These are phyloP conservation scores for Arrhamphus sclerolepis DNA, from an alignment of 2,797 vertebrate genomes.

Conservation along the genomic window DNA sequence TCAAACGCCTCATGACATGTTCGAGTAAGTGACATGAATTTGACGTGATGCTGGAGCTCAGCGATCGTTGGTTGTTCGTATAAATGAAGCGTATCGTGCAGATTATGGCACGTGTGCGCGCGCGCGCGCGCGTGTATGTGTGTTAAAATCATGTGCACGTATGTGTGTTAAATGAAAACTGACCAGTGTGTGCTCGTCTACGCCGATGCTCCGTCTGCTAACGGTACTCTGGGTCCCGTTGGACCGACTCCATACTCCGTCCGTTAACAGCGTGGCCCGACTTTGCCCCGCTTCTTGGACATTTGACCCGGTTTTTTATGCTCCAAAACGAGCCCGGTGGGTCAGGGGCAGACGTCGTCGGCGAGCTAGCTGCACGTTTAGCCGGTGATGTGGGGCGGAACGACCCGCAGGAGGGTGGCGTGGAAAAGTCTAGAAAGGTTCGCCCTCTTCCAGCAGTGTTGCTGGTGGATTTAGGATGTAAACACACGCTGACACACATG, in stretches of 20 bases:
- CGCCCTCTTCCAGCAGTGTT: too few relatives aligned
- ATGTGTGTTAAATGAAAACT: too few relatives aligned
- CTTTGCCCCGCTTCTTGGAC: background rate
- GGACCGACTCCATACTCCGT: too few relatives aligned
- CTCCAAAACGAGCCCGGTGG: background rate
- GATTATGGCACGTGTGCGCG: background rate
- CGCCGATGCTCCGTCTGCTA: too few relatives aligned
- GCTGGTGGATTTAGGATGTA: too few relatives aligned
- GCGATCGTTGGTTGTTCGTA: background rate
- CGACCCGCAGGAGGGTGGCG: too few relatives aligned
- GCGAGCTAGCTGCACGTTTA: slow-evolving; percentile 31
- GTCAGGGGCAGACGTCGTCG: background rate
- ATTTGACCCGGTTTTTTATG: background rate
- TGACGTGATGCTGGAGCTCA: slow-evolving; percentile 2
- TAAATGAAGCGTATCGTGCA: slow-evolving; percentile 4
- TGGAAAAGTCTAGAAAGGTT: too few relatives aligned
- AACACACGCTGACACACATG: too few relatives aligned
- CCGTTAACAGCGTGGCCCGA: background rate
- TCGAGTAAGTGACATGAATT: slow-evolving; percentile 78
- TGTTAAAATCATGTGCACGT: too few relatives aligned
- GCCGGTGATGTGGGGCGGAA: background rate
- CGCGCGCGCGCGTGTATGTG: too few relatives aligned
- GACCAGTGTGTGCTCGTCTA: too few relatives aligned
- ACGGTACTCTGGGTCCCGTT: background rate
- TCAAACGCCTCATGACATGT: slow-evolving; percentile 78